A percentile compares a stretch with the other conserved stretches of the same genome.
Conservation (phyloP, 2,888 invertebrate genomes). For the Phragmatobia fuliginosa region DNA sequence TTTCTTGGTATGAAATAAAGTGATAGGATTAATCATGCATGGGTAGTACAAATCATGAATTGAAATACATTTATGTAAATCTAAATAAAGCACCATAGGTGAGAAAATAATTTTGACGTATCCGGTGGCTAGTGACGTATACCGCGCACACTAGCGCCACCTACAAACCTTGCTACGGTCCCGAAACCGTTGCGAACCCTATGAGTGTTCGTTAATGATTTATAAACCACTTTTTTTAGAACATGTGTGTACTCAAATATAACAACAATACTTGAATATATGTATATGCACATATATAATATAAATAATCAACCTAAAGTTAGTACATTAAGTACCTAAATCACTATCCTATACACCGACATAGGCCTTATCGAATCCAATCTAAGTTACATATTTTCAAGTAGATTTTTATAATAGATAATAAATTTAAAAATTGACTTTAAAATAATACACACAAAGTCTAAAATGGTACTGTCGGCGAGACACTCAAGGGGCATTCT, state of each 20-base stretch:
- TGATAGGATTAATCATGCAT: background rate
- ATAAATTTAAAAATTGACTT: constrained; percentile 1
- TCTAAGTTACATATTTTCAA: background rate
- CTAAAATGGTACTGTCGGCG: background rate
- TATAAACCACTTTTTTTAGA: background rate
- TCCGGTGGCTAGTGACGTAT: constrained; percentile 21
- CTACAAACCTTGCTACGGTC: constrained; percentile 41
- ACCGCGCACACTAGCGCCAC: constrained; percentile 42
- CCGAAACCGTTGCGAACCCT: constrained; percentile 49
- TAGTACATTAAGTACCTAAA: constrained; percentile 1
- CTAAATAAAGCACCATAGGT: constrained; percentile 10
- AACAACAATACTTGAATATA: background rate
- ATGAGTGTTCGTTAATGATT: constrained; percentile 36
- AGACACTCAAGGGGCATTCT: constrained; percentile 29
- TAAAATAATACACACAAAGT: constrained; percentile 7
- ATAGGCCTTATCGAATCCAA: constrained; percentile 13
- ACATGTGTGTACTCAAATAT: background rate
- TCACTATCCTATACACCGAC: constrained; percentile 1
- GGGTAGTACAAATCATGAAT: background rate
- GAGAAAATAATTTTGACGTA: constrained; percentile 7
- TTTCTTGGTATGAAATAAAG: background rate
- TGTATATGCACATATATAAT: constrained; percentile 3
- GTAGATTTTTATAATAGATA: background rate
- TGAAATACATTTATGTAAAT: background rate
- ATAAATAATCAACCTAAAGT: constrained; percentile 5